Percentiles rank a stretch among this genome's conserved stretches.
Conservation (phyloP, 2,888 invertebrate genomes). For the Limnephilus auricula region DNA sequence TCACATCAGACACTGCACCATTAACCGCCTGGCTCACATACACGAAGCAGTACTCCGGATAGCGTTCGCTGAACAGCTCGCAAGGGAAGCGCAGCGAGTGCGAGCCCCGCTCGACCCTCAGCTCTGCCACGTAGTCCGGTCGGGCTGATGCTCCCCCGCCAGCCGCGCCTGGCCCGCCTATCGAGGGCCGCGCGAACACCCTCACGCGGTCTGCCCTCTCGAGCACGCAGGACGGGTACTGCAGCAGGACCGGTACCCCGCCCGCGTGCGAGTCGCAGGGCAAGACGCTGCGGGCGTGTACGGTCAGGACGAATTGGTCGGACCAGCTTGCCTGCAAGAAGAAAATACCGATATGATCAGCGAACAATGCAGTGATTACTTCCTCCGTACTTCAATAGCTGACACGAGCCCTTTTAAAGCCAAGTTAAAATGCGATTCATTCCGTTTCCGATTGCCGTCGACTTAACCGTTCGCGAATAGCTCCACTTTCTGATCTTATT, state of each 20-base stretch:
- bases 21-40: conserved; percentile 92
- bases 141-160: conserved; percentile 73
- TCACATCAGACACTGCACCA: conserved; percentile 90
- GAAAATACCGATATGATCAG: too few species aligned
- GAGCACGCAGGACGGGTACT: conserved; percentile 90
- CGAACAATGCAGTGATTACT: too few species aligned
- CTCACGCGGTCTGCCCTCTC: conserved; percentile 87
- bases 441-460: too few species aligned
- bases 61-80: conserved; percentile 88
- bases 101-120: conserved; percentile 82
- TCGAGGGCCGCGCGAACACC: conserved; percentile 85
- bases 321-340: conserved; percentile 87
- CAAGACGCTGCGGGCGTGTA: conserved; percentile 89
- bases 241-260: conserved; percentile 88
- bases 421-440: too few species aligned
- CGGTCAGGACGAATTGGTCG: conserved; percentile 90
- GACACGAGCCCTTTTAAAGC: too few species aligned
- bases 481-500: too few species aligned
- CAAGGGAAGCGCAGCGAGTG: conserved; percentile 88
- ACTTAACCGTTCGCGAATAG: too few species aligned
- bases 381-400: too few species aligned
- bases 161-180: conserved; percentile 82
- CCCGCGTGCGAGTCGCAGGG: conserved; percentile 86
- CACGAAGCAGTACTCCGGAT: conserved; percentile 92
- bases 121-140: conserved; percentile 80